Evolutionary conservation across 2,888 invertebrate species (phyloP).

Genomic region (Thelaira solivaga): DNA sequence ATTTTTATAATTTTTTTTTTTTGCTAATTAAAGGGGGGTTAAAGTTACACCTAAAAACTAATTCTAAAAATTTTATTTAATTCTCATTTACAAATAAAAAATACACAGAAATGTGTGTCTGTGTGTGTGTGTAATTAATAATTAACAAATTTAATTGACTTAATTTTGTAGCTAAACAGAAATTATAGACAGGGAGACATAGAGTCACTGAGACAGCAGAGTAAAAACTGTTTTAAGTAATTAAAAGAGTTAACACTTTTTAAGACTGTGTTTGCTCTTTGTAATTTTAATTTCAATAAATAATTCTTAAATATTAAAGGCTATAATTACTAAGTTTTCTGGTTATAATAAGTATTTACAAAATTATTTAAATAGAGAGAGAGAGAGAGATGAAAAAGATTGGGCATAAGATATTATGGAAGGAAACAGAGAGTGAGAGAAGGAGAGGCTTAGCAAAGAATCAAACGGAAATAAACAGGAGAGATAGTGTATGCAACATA

Average conservation of each 20-base stretch:
- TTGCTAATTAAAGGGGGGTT: not conserved
- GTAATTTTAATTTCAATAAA: conserved; percentile 41
- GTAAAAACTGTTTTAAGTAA: conserved; percentile 50
- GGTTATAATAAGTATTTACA: conserved; percentile 12
- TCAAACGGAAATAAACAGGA: too few relatives aligned
- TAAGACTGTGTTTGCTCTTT: conserved; percentile 54
- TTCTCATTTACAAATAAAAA: not conserved
- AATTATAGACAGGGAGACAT: conserved; percentile 63
- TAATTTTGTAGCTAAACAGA: conserved; percentile 66
- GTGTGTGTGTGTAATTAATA: conserved; percentile 23
- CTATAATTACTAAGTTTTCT: conserved; percentile 3
- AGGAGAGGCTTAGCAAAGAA: too few relatives aligned
- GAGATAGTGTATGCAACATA: too few relatives aligned
- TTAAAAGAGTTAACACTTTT: conserved; percentile 54
- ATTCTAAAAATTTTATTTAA: conserved; percentile 8
- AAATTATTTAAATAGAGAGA: not conserved
- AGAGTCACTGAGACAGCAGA: too few relatives aligned
- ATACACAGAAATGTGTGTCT: not conserved
- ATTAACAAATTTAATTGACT: conserved; percentile 64
- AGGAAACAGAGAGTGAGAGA: too few relatives aligned
- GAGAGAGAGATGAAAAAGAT: not conserved
- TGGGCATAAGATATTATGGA: too few relatives aligned
- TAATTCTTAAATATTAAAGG: conserved; percentile 2
- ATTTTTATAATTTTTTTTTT: too few relatives aligned
- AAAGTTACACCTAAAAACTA: conserved; percentile 26